phyloP scores from a whole-genome alignment of 2,113 vertebrate species.

The Poeciliopsis prolifica region DNA sequence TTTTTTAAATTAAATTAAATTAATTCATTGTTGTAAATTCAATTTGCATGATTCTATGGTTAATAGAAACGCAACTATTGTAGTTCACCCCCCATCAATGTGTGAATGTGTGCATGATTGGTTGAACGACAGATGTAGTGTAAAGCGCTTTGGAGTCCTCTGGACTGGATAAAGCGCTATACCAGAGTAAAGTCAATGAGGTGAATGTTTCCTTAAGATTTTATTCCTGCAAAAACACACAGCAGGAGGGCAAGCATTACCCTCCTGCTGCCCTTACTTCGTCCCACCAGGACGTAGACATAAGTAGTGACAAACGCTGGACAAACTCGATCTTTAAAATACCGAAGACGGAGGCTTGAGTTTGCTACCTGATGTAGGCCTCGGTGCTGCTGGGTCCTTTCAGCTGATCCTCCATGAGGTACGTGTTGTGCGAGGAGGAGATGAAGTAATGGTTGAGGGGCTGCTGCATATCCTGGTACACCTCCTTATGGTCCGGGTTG shows the following conservation, averaged over 20 bases:
- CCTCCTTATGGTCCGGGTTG: slow-evolving; percentile 77
- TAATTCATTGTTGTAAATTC: too few species aligned
- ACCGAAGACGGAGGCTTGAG: not conserved
- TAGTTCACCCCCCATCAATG: too few species aligned
- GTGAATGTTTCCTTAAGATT: not conserved
- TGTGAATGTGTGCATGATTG: too few species aligned
- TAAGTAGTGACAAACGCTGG: not conserved
- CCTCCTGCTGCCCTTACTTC: not conserved
- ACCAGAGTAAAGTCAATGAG: not conserved
- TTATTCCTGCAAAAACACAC: not conserved
- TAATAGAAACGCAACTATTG: too few species aligned
- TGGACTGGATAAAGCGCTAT: too few species aligned
- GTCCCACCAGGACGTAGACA: not conserved
- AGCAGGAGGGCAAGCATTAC: too few species aligned
- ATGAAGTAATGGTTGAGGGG: slow-evolving; percentile 95
- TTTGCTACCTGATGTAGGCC: slow-evolving; percentile 89
- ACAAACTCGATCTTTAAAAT: not conserved
- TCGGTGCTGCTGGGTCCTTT: slow-evolving; percentile 94
- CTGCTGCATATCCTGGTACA: slow-evolving; percentile 95
- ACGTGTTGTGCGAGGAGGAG: slow-evolving; percentile 97
- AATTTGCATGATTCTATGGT: too few species aligned
- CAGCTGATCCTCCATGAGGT: slow-evolving; percentile 94
- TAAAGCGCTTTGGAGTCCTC: too few species aligned
- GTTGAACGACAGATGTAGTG: too few species aligned
- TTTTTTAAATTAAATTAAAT: too few species aligned